These are phyloP conservation scores for Wiebesia pumilae DNA, from an alignment of 1,140 invertebrate genomes.

Conservation along the genomic window DNA sequence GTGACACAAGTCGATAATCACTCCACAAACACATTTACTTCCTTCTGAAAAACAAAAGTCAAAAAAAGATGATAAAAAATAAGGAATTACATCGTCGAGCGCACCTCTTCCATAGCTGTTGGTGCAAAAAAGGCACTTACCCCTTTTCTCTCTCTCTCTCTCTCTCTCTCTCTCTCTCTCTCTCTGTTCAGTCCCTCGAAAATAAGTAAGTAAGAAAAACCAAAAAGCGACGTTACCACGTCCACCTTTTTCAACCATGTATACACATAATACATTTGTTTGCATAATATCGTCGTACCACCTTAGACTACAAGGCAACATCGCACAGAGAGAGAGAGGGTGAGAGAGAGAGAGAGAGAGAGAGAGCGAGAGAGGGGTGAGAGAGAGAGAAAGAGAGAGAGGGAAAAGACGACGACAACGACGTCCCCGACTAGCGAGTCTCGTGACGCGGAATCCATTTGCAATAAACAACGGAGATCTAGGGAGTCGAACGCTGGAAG, in stretches of 20 bases:
- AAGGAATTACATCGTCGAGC: conserved; percentile 5
- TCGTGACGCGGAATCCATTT: conserved; percentile 74
- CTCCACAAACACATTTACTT: conserved; percentile 26
- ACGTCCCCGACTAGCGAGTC: conserved; percentile 30
- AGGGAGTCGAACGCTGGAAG: conserved; percentile 27
- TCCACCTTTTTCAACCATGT: conserved; percentile 8
- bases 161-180: no score
- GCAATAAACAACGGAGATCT: conserved; percentile 75
- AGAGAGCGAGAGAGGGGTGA: not conserved
- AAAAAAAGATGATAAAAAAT: not conserved
- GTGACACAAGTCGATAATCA: not conserved
- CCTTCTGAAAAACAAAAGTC: not conserved
- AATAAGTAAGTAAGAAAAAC: not conserved
- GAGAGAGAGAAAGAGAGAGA: not conserved
- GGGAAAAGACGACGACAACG: not conserved
- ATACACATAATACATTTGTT: conserved; percentile 3
- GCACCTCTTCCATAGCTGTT: not conserved
- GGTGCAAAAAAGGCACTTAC: conserved; percentile 1
- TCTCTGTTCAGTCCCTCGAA: not conserved
- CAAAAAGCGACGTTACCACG: not conserved
- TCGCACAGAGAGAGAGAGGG: conserved; percentile 50
- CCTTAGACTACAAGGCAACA: conserved; percentile 40
- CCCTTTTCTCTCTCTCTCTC: no score
- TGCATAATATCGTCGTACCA: no score
- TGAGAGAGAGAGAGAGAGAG: not conserved